Evolutionary conservation across 2,888 invertebrate genomes (phyloP), one percentile per base, ranked within the genome.

Genomic region (Eilema griseolum): DNA sequence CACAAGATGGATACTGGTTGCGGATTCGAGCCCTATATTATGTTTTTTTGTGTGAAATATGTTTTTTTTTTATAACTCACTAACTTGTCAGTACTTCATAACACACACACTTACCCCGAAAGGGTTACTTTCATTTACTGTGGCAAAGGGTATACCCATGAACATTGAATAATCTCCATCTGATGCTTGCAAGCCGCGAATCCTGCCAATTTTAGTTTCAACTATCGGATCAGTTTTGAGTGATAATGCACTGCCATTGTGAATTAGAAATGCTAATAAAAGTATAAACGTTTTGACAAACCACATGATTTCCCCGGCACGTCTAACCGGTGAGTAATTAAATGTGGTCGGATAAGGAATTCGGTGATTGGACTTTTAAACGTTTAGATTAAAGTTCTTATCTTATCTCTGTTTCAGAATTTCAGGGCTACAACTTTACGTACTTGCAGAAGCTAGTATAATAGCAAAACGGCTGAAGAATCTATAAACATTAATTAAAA

Each of bases 141-240:
- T 83, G 16, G 88, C 92, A 41, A 90, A 92, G 0, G 92, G 92
- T 81, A 92, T 90, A 11, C 91, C 92, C 81, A 92, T 80, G 62
- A 89, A 92, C 89, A 90, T 90, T 8, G 87, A 82, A 70, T 90
- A 88, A 59, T 85, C 83, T 0, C 91, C 91, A 79, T 91, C 89
- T 0, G 84, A 60, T 3, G 90, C 88, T 41, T 74, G 80, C 23
- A 90, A 66, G 2, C 92, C 92, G 52, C 88, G 81, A 46, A 92
- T 87, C 26, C 85, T 72, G 0, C 92, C 91, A 7, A 84, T 70
- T 67, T 85, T 85, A 0, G 89, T 85, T n/a, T 87, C 81, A 7
- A 91, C 91, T 62, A 91, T 70, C 1, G 89, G 91, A 61, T 88
- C 88, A 66, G 88, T 74, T 24, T 88, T 81, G 16, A 14, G 59